These are phyloP conservation scores for Mionectes macconnelli DNA, from an alignment of 2,113 vertebrate genomes.

Conservation along the genomic window DNA sequence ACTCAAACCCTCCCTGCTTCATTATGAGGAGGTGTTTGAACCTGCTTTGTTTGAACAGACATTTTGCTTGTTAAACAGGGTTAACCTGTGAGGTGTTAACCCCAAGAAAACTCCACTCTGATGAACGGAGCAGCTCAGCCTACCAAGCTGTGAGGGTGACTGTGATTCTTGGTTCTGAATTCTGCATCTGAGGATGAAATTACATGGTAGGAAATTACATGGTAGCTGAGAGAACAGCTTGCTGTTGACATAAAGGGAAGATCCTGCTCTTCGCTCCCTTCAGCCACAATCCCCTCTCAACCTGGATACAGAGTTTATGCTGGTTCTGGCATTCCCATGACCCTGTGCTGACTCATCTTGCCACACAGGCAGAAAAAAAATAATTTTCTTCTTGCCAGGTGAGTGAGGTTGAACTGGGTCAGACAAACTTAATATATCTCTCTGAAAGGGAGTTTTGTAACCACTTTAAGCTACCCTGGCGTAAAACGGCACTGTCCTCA, in stretches of 20 bases:
- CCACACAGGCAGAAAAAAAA: accelerated
- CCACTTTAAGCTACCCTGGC: background rate
- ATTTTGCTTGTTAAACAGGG: background rate
- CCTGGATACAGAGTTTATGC: background rate
- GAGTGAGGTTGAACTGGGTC: background rate
- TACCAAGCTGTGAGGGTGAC: background rate
- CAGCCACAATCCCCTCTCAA: background rate
- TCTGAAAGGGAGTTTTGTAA: background rate
- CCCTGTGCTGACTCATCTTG: background rate
- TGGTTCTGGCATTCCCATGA: background rate
- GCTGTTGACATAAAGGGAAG: background rate
- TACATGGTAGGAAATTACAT: conserved; percentile 31
- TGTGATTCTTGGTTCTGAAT: background rate
- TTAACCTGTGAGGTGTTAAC: background rate
- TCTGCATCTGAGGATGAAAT: conserved; percentile 37
- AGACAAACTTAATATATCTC: background rate
- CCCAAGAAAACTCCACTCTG: background rate
- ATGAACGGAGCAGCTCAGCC: background rate
- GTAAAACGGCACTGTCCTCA: background rate
- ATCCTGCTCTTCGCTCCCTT: background rate
- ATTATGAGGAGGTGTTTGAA: background rate
- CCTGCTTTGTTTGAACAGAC: background rate
- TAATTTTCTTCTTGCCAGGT: background rate
- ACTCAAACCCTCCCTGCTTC: background rate
- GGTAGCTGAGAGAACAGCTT: conserved; percentile 5